Percentiles rank a stretch among this genome's conserved stretches.
These are phyloP conservation scores for Drosophila arawakana DNA, from an alignment of 1,140 invertebrate species.

Conservation along the genomic window DNA sequence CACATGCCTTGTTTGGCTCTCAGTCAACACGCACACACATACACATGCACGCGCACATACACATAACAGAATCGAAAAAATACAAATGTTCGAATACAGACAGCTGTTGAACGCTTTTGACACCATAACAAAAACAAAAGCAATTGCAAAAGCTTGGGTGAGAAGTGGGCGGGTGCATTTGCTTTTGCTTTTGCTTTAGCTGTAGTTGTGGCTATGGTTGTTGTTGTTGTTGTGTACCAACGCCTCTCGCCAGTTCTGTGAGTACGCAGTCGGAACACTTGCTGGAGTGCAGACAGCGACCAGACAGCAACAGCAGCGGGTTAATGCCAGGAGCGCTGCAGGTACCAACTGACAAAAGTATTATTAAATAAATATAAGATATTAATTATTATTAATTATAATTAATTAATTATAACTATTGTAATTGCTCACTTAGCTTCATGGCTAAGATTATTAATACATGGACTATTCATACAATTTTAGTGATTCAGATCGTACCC, in stretches of 20 bases:
- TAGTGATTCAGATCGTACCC: background rate
- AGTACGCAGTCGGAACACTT: constrained; percentile 60
- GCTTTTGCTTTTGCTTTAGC: constrained; percentile 10
- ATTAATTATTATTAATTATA: too few relatives aligned
- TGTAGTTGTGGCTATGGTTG: constrained; percentile 7
- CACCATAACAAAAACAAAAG: constrained; percentile 40
- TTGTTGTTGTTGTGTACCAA: constrained; percentile 11
- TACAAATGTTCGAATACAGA: constrained; percentile 46
- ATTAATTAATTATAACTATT: too few relatives aligned
- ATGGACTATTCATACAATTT: too few relatives aligned
- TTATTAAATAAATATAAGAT: background rate
- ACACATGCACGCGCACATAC: background rate
- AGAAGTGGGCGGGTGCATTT: constrained; percentile 14
- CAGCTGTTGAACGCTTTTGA: constrained; percentile 78
- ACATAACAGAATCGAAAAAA: constrained; percentile 44
- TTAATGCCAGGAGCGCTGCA: constrained; percentile 25
- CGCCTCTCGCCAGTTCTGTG: constrained; percentile 10
- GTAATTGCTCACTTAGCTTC: too few relatives aligned
- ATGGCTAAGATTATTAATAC: too few relatives aligned
- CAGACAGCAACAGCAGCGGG: constrained; percentile 62
- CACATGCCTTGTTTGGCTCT: constrained; percentile 27
- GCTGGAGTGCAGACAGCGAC: constrained; percentile 66
- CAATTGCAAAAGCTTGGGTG: constrained; percentile 58
- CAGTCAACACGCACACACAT: constrained; percentile 37
- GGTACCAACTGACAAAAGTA: background rate